Evolutionary conservation across 2,888 invertebrate genomes (phyloP).

Genomic region (Didymodactylos carnosus): DNA sequence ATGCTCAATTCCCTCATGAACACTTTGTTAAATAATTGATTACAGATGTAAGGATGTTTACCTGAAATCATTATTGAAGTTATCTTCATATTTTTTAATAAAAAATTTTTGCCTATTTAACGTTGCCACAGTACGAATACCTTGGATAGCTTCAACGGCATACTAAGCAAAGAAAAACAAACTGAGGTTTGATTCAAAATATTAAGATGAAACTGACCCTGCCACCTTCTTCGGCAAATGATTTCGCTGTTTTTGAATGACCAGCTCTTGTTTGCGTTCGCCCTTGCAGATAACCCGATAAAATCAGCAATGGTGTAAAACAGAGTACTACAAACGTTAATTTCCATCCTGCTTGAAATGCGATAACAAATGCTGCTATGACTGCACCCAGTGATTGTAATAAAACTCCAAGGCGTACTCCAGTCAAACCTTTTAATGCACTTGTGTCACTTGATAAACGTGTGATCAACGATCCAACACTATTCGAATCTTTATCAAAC

Average conservation of each 20-base stretch:
- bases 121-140: not conserved
- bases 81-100: not conserved
- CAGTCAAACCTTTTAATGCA: conserved; percentile 22
- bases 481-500: conserved; percentile 30
- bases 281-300: conserved; percentile 18
- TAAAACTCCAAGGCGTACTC: not conserved
- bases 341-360: conserved; percentile 39
- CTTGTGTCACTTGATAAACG: conserved; percentile 32
- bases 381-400: conserved; percentile 50
- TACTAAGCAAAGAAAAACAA: not conserved
- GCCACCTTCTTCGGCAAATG: not conserved
- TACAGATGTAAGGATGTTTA: not conserved
- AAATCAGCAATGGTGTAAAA: conserved; percentile 34
- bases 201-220: not conserved
- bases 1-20: too few relatives aligned
- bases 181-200: not conserved
- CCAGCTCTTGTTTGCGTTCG: not conserved
- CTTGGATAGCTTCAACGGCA: not conserved
- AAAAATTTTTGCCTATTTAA: not conserved
- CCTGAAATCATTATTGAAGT: not conserved
- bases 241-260: not conserved
- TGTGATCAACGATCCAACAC: conserved; percentile 28
- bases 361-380: conserved; percentile 46
- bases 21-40: not conserved
- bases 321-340: conserved; percentile 41